Base-by-base conservation (phyloP, 92 coral and sea anemone genomes). In the Nematostella vectensis region DNA sequence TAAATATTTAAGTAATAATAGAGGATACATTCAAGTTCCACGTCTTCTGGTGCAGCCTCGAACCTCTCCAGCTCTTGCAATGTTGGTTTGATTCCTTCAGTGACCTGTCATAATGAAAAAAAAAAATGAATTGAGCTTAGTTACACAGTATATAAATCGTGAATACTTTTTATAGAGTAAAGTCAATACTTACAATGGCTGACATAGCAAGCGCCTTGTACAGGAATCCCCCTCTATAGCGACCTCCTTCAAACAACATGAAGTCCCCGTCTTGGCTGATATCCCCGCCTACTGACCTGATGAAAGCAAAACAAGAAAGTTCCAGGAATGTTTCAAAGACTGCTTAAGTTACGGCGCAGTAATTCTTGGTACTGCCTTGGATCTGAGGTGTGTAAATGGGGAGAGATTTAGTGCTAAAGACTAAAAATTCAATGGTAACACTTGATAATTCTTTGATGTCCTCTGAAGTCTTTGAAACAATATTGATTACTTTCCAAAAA, bases 151-250 rank as follows among this genome's bases (percentile, higher is more conserved):
- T 10, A 37, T 10, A 10, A 10, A 10, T 10, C 44, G 10, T 33
- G 40, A 33, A 6, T 33, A 33, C 6, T 33, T 33, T 6, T 15
- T 6, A 33, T 6, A 15, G 40, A 33, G 15, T 6, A 33, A 33
- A 33, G 9, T 9, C 21, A 17, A 8, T 52, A 71, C 96, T 79
- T 65, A 91, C 98, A 48, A 91, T 80, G 18, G 98, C 98, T 22
- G 98, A 91, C 83, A 85, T 91, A 17, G 98, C 98, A 55, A 91
- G 70, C 2, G 87, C 85, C 76, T 91, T 91, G 79, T 91, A 91
- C 79, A 91, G 70, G 68, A 67, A 91, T 55, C 98, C 98, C 30
- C 68, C 86, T 12, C 98, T 82, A 31, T 85, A 91, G 11, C 98
- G 95, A 63, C 81, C 83, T 70, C 85, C 75, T 62, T 91, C 98